Conservation (phyloP, 2,797 vertebrate genomes). For the Corythornis leucogaster region DNA sequence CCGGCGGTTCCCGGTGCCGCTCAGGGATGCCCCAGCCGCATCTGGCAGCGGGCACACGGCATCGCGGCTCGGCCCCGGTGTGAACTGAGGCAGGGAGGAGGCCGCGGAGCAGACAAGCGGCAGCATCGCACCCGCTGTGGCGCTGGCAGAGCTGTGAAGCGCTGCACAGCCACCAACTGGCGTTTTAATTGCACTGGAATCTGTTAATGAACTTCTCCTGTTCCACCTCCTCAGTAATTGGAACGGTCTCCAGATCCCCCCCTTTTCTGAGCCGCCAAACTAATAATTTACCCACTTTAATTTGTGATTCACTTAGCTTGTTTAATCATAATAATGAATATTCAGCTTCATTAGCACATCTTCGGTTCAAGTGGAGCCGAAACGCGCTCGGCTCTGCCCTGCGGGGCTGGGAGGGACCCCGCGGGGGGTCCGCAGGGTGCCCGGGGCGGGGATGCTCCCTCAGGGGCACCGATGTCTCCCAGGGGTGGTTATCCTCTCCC, state of each 20-base stretch:
- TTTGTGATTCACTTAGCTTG: conserved; percentile 69
- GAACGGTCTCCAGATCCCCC: conserved; percentile 51
- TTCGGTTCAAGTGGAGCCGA: conserved; percentile 49
- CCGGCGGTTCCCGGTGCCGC: too few relatives aligned
- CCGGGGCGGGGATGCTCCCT: too few relatives aligned
- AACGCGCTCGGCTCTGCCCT: conserved; percentile 18
- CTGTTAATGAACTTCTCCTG: conserved; percentile 61
- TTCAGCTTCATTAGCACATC: conserved; percentile 59
- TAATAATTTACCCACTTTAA: conserved; percentile 75
- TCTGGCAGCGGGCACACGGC: too few relatives aligned
- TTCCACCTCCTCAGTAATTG: conserved; percentile 49
- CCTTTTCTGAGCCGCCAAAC: conserved; percentile 64
- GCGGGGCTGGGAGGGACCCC: too few relatives aligned
- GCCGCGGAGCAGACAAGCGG: not conserved
- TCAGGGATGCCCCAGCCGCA: too few relatives aligned
- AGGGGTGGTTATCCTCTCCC: too few relatives aligned
- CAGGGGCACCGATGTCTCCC: too few relatives aligned
- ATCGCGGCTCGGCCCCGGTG: not conserved
- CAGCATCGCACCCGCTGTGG: not conserved
- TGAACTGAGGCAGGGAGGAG: not conserved
- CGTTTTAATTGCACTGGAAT: conserved; percentile 57
- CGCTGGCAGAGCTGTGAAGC: not conserved
- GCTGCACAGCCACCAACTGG: not conserved
- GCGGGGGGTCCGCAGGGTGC: too few relatives aligned
- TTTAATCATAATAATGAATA: conserved; percentile 73